Conservation (phyloP, 1,140 invertebrate genomes). For the Campoletis sonorensis region DNA sequence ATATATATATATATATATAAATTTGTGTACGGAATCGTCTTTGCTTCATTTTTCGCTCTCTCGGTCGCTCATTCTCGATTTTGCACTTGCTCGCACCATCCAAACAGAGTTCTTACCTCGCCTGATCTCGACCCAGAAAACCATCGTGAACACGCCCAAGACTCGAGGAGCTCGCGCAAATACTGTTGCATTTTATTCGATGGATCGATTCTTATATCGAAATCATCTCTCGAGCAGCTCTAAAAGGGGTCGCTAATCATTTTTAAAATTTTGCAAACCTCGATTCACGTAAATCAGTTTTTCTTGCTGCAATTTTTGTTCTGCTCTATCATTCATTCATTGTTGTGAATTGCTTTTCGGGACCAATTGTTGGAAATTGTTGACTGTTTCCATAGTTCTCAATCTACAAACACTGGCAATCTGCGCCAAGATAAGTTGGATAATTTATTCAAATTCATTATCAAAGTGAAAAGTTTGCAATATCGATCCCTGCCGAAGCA, state of each 20-base stretch:
- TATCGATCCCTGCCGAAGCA: neutral
- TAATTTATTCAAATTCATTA: too few relatives aligned
- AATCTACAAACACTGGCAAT: too few relatives aligned
- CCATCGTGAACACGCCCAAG: constrained; percentile 55
- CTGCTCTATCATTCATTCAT: neutral
- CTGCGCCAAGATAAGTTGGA: too few relatives aligned
- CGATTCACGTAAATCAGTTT: neutral
- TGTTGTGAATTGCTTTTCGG: too few relatives aligned
- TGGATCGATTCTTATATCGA: constrained; percentile 44
- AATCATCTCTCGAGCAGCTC: constrained; percentile 17
- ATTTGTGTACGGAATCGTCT: too few relatives aligned
- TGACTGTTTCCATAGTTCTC: too few relatives aligned
- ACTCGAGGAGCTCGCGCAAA: constrained; percentile 10
- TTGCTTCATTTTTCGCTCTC: neutral
- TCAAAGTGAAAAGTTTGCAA: neutral
- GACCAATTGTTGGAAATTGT: too few relatives aligned
- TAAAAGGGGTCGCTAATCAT: constrained; percentile 23
- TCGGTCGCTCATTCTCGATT: neutral
- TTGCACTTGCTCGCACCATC: neutral
- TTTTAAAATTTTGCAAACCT: neutral
- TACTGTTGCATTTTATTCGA: constrained; percentile 19
- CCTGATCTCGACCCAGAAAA: constrained; percentile 47
- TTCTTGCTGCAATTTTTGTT: neutral
- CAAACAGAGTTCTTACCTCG: neutral
- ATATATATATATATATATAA: too few relatives aligned